Evolutionary conservation across 2,888 invertebrate genomes (phyloP), one percentile per base, ranked within the genome.

Genomic region (Phengaris alcon): DNA sequence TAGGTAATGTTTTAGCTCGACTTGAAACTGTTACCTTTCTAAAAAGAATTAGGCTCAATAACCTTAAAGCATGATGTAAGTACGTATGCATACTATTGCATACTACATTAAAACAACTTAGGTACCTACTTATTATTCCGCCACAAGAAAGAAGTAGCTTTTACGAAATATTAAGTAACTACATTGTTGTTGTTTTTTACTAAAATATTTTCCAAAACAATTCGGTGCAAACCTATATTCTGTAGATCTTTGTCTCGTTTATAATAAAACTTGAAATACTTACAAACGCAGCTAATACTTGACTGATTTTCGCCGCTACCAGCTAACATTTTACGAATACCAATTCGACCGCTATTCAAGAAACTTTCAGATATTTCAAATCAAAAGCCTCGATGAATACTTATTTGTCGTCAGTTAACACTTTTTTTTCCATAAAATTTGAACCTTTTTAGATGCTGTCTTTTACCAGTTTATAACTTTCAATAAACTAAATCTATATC

Each of bases 331-430:
- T 46, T 59, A 73, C 73, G 57, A 73, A 73, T 73, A 59, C 73
- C 73, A n/a, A 73, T 57, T 73, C 73, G 22, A 57, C 57, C 15
- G 46, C 55, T 73, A 73, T 73, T 57, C 57, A 73, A 55, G 73
- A 73, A 57, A 73, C 44, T 73, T 73, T 55, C 44, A 73, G 55
- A 22, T 73, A 52, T 44, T 73, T 55, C 55, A 73, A 73, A 52
- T 73, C 73, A 73, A 73, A 73, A 73, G 51, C 51, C 9, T 52
- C 52, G n/a, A 72, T 8, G 73, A 35, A 73, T 22, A 73, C 13
- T 35, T 35, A 35, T 55, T 73, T 55, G 72, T 22, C 51, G 51
- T 15, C 9, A 51, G 48, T 70, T 48, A 70, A 48, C 15, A 48
- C 48, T 70, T 70, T 69, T 70, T 15, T 48, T 70, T 70, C 51